Percentiles rank a stretch among this genome's conserved stretches.
Conservation (phyloP, 2,113 vertebrate species). For the Clinocottus analis region DNA sequence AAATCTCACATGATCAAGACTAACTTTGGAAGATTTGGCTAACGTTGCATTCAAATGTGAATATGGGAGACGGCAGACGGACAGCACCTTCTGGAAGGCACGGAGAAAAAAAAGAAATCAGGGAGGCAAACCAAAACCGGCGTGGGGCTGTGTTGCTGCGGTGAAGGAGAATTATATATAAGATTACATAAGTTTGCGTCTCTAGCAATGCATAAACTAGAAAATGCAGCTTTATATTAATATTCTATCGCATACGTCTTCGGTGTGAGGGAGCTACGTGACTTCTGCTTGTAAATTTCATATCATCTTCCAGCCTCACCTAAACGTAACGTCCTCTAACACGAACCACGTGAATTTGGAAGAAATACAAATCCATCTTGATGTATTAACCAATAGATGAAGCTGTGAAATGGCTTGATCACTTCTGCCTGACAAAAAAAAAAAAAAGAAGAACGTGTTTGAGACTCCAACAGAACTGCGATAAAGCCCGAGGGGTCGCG, state of each 20-base stretch:
- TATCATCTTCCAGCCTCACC: too few relatives aligned
- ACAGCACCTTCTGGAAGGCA: background rate
- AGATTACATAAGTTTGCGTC: too few relatives aligned
- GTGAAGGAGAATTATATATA: too few relatives aligned
- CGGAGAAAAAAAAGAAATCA: background rate
- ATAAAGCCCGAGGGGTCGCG: conserved; percentile 1
- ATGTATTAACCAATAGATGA: background rate
- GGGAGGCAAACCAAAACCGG: background rate
- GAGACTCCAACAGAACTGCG: background rate
- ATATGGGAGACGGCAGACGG: background rate
- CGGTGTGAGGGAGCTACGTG: too few relatives aligned
- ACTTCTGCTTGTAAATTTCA: too few relatives aligned
- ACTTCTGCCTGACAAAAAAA: background rate
- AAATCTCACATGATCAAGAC: background rate
- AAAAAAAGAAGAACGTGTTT: background rate
- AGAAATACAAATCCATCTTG: background rate
- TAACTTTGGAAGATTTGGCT: background rate
- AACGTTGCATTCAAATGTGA: background rate
- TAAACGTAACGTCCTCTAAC: too few relatives aligned
- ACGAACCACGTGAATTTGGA: background rate
- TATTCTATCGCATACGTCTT: too few relatives aligned
- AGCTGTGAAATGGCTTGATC: background rate
- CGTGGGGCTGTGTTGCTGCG: background rate
- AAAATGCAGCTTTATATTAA: too few relatives aligned
- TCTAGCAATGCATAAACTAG: too few relatives aligned